Conservation (phyloP, 2,888 invertebrate species). For the Amblyjoppa proteus region DNA sequence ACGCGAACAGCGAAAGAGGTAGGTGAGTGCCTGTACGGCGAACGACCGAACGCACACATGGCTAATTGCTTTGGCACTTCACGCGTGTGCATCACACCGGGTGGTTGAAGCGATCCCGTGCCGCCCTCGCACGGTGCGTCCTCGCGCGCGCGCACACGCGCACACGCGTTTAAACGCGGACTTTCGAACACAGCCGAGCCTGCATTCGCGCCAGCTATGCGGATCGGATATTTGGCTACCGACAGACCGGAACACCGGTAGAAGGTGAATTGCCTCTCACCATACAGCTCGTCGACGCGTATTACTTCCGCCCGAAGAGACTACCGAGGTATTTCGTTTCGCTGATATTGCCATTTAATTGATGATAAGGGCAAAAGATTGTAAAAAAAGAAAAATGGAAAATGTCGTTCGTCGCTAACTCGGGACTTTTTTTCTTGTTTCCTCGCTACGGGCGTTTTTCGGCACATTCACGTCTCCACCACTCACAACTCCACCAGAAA, state of each 20-base stretch:
- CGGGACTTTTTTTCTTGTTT: not conserved
- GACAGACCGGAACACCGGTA: slow-evolving; percentile 31
- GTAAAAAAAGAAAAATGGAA: not conserved
- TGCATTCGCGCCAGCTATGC: slow-evolving; percentile 2
- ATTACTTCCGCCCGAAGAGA: slow-evolving; percentile 34
- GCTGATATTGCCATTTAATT: slow-evolving; percentile 20
- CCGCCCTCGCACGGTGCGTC: not conserved
- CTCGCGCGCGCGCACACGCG: not conserved
- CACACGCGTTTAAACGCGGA: not conserved
- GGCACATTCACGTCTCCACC: too few relatives aligned
- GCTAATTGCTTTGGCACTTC: slow-evolving; percentile 63
- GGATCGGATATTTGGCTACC: slow-evolving; percentile 44
- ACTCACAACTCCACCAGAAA: too few relatives aligned
- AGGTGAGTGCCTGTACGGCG: slow-evolving; percentile 9
- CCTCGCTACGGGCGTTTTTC: too few relatives aligned
- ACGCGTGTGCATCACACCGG: slow-evolving; percentile 55
- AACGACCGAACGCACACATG: slow-evolving; percentile 60
- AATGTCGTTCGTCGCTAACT: not conserved
- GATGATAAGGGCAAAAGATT: not conserved
- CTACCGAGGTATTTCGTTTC: slow-evolving; percentile 8
- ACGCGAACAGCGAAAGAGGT: not conserved
- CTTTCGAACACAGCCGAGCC: not conserved
- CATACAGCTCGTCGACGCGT: slow-evolving; percentile 11
- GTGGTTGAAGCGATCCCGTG: slow-evolving; percentile 52
- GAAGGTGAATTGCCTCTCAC: slow-evolving; percentile 5